These are phyloP conservation scores for Hippocampus zosterae DNA, from an alignment of 2,113 vertebrate species.

Conservation along the genomic window DNA sequence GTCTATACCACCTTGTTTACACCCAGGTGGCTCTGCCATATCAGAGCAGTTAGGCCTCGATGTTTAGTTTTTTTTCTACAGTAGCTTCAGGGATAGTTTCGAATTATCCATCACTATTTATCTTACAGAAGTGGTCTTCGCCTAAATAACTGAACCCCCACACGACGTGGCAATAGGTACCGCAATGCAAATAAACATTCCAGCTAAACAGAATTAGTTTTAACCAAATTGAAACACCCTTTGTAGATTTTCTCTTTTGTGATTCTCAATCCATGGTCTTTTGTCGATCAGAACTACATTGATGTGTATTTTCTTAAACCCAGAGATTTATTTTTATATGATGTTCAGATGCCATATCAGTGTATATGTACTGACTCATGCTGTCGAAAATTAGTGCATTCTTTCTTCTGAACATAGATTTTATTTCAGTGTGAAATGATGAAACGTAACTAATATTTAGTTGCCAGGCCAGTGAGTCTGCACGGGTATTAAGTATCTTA, in stretches of 20 bases:
- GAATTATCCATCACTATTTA: background rate
- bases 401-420: constrained; percentile 38
- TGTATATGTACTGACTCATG: constrained; percentile 76
- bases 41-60: constrained; percentile 46
- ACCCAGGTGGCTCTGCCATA: constrained; percentile 65
- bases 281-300: constrained; percentile 25
- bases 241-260: background rate
- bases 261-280: constrained; percentile 1
- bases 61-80: constrained; percentile 4
- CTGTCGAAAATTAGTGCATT: constrained; percentile 48
- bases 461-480: constrained; percentile 78
- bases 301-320: constrained; percentile 49
- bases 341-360: constrained; percentile 75
- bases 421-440: constrained; percentile 68
- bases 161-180: no score
- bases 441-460: constrained; percentile 76
- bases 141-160: background rate
- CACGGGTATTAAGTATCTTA: constrained; percentile 60
- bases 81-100: background rate
- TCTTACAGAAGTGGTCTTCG: background rate
- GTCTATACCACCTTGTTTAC: constrained; percentile 31
- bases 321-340: constrained; percentile 70
- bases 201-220: background rate
- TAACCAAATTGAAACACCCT: background rate
- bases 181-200: no score